Base-by-base conservation (phyloP, 2,888 invertebrate species). In the Proisotoma minuta region DNA sequence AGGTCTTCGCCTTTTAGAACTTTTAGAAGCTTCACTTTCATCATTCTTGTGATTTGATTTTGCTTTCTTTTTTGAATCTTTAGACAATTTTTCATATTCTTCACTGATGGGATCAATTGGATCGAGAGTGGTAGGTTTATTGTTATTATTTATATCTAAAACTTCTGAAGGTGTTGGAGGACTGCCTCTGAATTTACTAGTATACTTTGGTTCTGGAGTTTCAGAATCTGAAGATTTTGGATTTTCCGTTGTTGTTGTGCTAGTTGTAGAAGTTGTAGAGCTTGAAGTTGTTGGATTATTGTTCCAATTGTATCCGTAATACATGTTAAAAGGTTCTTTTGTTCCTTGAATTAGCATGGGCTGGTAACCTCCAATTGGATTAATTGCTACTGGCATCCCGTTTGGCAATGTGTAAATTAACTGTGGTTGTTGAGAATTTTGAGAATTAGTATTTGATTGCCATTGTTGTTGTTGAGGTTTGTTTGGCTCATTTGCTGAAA, bases 351-450 rank as follows among this genome's bases (percentile, higher is more conserved):
- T 26, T 8, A 61, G 53, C 39, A 63, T 28, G 28, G 59, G 68
- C 50, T 68, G 68, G 52, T 64, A 65, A 15, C 60, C 57, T 28
- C 57, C 39, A 18, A 43, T n/a, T 5, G 39, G 15, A 50, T 27
- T 56, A 18, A 49, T n/a, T 34, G 54, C 40, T 20, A 54, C 27
- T 3, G 60, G 65, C 15, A 66, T 39, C 2, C 60, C 59, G 49
- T 61, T 58, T 24, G 43, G 65, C 57, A 61, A 54, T 27, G 59
- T 53, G 65, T 40, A 67, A 26, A 39, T 60, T 60, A 68, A 60
- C 67, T 29, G 70, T 48, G 29, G 67, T 58, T 59, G 69, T 63
- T 15, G 70, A 61, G 39, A 64, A 63, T 8, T 65, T 24, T n/a
- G 63, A 59, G 20, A 57, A 24, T 15, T 54, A 34, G n/a, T 60